Evolutionary conservation across 2,113 vertebrate species (phyloP).

Genomic region (Parotia lawesii): DNA sequence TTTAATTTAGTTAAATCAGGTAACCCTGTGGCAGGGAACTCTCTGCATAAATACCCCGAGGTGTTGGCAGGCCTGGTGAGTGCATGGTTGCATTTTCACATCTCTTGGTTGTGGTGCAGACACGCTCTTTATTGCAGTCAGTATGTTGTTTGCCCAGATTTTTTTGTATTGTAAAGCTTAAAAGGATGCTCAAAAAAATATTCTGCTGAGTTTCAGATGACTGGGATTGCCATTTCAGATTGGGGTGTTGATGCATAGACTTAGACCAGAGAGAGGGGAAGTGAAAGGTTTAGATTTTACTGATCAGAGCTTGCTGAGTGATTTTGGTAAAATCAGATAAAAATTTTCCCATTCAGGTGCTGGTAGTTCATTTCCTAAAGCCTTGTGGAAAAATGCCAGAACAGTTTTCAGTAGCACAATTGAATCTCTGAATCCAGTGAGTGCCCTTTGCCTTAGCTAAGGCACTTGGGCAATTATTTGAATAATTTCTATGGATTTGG

Average conservation of each 20-base stretch:
- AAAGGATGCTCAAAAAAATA: not conserved
- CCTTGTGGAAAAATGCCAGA: not conserved
- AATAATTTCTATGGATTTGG: not conserved
- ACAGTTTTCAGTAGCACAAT: not conserved
- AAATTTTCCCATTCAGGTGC: not conserved
- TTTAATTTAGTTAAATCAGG: not conserved
- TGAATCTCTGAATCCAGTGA: not conserved
- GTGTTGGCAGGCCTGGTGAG: not conserved
- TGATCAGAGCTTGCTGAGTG: not conserved
- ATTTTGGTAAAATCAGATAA: conserved; percentile 3
- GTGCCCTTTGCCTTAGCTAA: not conserved
- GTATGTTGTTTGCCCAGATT: not conserved
- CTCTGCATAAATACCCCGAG: not conserved
- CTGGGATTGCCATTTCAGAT: not conserved
- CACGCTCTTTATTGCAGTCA: not conserved
- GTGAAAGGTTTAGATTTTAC: not conserved
- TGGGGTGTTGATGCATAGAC: not conserved
- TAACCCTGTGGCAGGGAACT: not conserved
- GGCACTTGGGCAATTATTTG: not conserved
- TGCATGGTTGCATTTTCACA: not conserved
- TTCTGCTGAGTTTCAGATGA: not conserved
- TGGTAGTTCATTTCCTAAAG: not conserved
- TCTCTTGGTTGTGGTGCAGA: not conserved
- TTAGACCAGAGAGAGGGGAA: not conserved
- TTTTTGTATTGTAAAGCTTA: not conserved